Percentiles rank a stretch among this genome's conserved stretches.
Evolutionary conservation across 2,888 invertebrate genomes (phyloP).

Genomic region (Dione vanillae): DNA sequence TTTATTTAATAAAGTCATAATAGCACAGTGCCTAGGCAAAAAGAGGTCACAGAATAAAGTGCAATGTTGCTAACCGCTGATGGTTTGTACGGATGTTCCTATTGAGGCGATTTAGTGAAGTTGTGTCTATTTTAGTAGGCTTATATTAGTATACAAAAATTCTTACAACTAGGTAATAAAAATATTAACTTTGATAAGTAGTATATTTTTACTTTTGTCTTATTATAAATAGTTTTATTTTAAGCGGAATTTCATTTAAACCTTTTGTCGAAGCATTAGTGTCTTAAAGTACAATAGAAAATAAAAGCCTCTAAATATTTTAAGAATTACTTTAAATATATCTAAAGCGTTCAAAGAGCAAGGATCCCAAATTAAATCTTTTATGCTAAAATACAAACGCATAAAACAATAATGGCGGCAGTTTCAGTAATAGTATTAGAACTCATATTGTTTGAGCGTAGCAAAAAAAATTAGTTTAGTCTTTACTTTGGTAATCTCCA

Average conservation of each 20-base stretch:
- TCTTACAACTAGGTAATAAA: not conserved
- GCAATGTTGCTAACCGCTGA: constrained; percentile 29
- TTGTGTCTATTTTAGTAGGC: constrained; percentile 26
- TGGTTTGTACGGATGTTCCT: constrained; percentile 36
- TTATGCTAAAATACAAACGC: not conserved
- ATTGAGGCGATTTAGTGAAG: constrained; percentile 31
- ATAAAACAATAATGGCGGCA: not conserved
- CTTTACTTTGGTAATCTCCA: not conserved
- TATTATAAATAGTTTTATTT: not conserved
- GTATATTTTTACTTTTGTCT: not conserved
- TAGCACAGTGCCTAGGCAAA: constrained; percentile 6
- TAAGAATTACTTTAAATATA: not conserved
- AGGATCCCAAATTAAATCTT: not conserved
- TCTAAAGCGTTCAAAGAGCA: not conserved
- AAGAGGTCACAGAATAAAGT: constrained; percentile 35
- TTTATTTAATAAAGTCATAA: not conserved
- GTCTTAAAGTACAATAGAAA: constrained; percentile 1
- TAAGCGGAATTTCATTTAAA: not conserved
- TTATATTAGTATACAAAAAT: not conserved
- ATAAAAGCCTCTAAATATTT: not conserved
- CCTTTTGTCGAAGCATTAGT: not conserved
- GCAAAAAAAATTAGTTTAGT: not conserved
- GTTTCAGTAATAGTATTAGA: not conserved
- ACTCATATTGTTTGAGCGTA: not conserved
- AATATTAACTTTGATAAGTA: not conserved